Percentiles rank a stretch among this genome's conserved stretches.
These are phyloP conservation scores for Blennius ocellaris DNA, from an alignment of 2,113 vertebrate genomes.

Conservation along the genomic window DNA sequence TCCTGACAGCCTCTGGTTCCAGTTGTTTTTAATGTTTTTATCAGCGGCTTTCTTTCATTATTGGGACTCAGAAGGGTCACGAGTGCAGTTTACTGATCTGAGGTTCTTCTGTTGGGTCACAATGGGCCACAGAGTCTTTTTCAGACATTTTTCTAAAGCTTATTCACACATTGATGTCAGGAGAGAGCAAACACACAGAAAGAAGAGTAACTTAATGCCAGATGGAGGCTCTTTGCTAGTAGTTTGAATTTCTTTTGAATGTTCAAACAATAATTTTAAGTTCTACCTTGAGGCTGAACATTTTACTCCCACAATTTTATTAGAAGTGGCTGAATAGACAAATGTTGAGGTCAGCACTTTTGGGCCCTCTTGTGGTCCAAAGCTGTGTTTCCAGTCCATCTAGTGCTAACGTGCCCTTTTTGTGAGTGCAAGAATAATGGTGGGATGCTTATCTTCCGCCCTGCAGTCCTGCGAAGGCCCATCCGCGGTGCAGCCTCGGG, in stretches of 20 bases:
- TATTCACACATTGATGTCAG: too few species aligned
- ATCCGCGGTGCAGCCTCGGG: slow-evolving; percentile 73
- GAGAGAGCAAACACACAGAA: too few species aligned
- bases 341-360: background rate
- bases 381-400: background rate
- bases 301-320: background rate
- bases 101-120: too few species aligned
- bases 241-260: background rate
- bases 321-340: background rate
- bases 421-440: background rate
- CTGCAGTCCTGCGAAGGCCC: slow-evolving; percentile 84
- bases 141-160: too few species aligned
- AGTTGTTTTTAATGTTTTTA: too few species aligned
- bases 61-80: too few species aligned
- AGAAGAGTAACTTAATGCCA: too few species aligned
- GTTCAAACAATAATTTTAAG: background rate
- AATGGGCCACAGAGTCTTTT: too few species aligned
- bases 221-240: too few species aligned
- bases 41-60: too few species aligned
- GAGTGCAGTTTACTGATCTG: too few species aligned
- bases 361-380: slow-evolving; percentile 3
- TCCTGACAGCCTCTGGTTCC: too few species aligned
- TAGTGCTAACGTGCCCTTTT: background rate
- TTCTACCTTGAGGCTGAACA: background rate
- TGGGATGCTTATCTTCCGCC: slow-evolving; percentile 36